Evolutionary conservation across 1,140 invertebrate genomes (phyloP), one percentile per base, ranked within the genome.

Genomic region (Catajapyx aquilonaris): DNA sequence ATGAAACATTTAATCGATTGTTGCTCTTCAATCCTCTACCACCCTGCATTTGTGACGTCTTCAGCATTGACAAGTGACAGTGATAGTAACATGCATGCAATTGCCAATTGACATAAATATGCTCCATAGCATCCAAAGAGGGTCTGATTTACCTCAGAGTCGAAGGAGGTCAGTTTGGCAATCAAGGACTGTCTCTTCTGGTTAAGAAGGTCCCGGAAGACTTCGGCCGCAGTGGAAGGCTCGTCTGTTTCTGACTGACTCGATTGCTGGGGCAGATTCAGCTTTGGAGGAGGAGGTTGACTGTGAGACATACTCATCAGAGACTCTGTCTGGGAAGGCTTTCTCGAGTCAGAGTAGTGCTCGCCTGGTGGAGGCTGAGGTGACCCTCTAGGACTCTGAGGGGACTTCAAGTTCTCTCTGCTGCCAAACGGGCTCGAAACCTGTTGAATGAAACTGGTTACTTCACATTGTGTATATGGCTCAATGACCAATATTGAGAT

Each of bases 191-290:
- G 81, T 45, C 83, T 69, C 52, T 87, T 87, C 44, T 80, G 80
- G 43, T 78, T 79, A 45, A 88, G 69, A 62, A 88, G 76, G 48
- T 87, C 83, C 46, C 83, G 70, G 51, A 88, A 80, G 65, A 85
- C 81, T 44, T 86, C 81, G 2, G 76, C 70, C 0, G 78, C 75
- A n/a, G n/a, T n/a, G 18, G 48, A 47, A 13, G 39, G 20, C 11
- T 20, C 21, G 4, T 41, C 40, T 16, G 35, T 37, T 10, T 51
- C 44, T 13, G 48, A 39, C 38, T 41, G 28, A 38, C 39, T 34
- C 44, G 42, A 16, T 46, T 31, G 34, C 31, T 36, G n/a, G 33
- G 36, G 10, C 37, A 38, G 28, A 40, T 34, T 18, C 13, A 28
- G 13, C 23, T 7, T 28, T 28, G 23, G 23, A 28, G 13, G 23